Conservation (phyloP, 2,797 vertebrate species). For the Sebastes hubbsi region DNA sequence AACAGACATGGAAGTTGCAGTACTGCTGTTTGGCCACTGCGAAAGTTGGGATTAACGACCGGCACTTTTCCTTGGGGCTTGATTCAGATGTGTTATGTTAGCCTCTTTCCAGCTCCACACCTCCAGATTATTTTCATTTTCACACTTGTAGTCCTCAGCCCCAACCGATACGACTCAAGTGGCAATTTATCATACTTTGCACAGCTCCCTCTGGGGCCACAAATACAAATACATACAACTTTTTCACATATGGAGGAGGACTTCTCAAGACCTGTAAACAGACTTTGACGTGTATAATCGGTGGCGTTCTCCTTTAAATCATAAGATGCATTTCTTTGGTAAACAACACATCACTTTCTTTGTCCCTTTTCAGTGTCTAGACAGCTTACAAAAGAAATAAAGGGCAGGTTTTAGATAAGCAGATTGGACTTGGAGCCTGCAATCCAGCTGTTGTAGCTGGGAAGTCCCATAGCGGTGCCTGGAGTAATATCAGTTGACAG, state of each 20-base stretch:
- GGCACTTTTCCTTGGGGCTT: no score
- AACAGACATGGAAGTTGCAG: no score
- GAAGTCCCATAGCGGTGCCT: constrained; percentile 45
- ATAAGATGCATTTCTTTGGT: neutral
- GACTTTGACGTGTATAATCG: neutral
- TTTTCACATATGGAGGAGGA: neutral
- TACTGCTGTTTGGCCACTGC: no score
- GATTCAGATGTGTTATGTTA: neutral
- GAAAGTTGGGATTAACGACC: no score
- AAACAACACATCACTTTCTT: neutral
- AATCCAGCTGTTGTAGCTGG: constrained; percentile 49
- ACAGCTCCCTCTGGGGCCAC: neutral
- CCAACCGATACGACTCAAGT: neutral
- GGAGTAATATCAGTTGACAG: constrained; percentile 72
- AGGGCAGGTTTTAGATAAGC: neutral
- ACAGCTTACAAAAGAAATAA: constrained; percentile 8
- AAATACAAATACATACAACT: neutral
- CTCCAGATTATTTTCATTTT: neutral
- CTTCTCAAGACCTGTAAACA: neutral
- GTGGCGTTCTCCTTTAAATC: neutral
- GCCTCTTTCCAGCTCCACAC: neutral
- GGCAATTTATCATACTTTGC: neutral
- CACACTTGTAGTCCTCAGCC: neutral
- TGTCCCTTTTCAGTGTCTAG: constrained; percentile 11
- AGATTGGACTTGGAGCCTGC: constrained; percentile 37